Evolutionary conservation across 2,113 vertebrate species (phyloP).

Genomic region (Natator depressus): DNA sequence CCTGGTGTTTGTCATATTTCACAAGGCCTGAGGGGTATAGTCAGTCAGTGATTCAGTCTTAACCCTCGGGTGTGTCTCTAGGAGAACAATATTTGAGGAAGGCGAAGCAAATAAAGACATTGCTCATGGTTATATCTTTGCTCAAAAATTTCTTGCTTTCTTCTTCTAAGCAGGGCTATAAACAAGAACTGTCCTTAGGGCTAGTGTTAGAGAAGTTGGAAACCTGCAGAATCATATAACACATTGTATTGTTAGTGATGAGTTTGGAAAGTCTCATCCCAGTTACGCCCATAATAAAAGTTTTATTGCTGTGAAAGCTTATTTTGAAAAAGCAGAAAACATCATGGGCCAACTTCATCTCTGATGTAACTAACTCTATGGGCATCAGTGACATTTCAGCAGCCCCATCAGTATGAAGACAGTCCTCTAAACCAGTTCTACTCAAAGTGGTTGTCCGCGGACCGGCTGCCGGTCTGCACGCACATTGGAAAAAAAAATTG

Average conservation of each 20-base stretch:
- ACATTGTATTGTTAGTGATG: neutral
- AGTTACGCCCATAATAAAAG: neutral
- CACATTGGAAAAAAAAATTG: too few species aligned
- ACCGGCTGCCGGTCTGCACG: too few species aligned
- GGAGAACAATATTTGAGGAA: neutral
- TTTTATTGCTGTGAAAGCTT: neutral
- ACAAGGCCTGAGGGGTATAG: neutral
- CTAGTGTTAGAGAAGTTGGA: rapidly evolving
- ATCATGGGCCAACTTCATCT: neutral
- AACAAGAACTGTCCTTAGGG: neutral
- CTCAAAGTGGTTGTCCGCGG: too few species aligned
- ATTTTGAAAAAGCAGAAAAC: neutral
- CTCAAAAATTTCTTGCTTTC: neutral
- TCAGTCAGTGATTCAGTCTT: neutral
- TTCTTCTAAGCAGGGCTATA: neutral
- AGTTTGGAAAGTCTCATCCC: neutral
- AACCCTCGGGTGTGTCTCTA: neutral
- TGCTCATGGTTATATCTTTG: neutral
- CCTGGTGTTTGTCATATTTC: neutral
- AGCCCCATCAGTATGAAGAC: neutral
- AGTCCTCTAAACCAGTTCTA: neutral
- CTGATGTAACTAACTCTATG: neutral
- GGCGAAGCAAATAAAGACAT: neutral
- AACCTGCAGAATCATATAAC: neutral
- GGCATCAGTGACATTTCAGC: neutral